These are phyloP conservation scores for Caenorhabditis virilis DNA, from an alignment of 2,888 invertebrate genomes.

Conservation along the genomic window DNA sequence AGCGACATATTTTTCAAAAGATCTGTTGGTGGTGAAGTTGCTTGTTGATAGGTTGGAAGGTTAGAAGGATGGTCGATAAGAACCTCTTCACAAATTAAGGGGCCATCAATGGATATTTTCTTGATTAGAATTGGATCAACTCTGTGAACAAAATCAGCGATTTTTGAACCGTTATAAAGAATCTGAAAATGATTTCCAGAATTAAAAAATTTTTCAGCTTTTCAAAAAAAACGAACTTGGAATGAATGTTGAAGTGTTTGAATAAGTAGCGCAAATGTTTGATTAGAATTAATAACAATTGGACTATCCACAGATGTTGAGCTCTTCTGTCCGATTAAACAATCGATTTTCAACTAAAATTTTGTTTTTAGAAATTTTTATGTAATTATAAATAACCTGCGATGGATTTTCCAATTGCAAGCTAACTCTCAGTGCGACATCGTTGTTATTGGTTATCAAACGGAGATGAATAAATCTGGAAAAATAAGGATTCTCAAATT, in stretches of 20 bases:
- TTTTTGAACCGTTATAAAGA: constrained; percentile 14
- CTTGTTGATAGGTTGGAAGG: constrained; percentile 29
- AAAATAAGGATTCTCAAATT: neutral
- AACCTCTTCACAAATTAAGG: constrained; percentile 34
- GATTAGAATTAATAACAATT: constrained; percentile 3
- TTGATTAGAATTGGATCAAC: constrained; percentile 11
- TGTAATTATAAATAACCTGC: constrained; percentile 5
- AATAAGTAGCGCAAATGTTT: constrained; percentile 4
- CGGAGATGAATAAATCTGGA: neutral
- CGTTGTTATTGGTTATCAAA: constrained; percentile 22
- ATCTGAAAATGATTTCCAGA: constrained; percentile 30
- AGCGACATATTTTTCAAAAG: constrained; percentile 12
- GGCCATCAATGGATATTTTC: constrained; percentile 14
- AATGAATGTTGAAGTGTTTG: constrained; percentile 25
- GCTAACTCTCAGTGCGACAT: constrained; percentile 18
- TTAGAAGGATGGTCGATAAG: constrained; percentile 12
- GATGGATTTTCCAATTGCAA: constrained; percentile 8
- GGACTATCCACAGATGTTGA: constrained; percentile 18
- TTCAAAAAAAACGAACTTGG: constrained; percentile 11
- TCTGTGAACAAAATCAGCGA: constrained; percentile 31
- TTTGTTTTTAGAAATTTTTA: no score
- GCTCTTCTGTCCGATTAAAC: constrained; percentile 17
- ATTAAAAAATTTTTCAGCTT: neutral
- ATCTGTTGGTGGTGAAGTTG: constrained; percentile 19
- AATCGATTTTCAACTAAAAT: constrained; percentile 25